These are phyloP conservation scores for Hoplodrina ambigua DNA, from an alignment of 2,888 invertebrate species.

Conservation along the genomic window DNA sequence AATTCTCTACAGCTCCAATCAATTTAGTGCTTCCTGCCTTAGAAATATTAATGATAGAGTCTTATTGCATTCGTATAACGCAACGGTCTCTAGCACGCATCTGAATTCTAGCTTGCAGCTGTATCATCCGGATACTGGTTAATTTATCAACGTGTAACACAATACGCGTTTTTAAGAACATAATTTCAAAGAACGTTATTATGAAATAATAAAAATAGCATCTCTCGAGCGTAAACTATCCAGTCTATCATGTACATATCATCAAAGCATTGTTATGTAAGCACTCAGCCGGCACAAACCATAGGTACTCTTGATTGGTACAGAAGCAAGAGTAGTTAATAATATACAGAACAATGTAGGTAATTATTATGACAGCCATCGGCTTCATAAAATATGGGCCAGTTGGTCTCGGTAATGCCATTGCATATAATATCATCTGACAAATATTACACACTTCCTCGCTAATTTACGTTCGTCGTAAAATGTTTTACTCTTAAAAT, in stretches of 20 bases:
- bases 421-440: constrained; percentile 7
- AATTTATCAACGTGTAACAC: constrained; percentile 27
- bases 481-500: constrained; percentile 12
- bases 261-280: constrained; percentile 55
- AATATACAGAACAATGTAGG: constrained; percentile 42
- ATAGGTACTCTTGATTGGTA: constrained; percentile 43
- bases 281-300: constrained; percentile 30
- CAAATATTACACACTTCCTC: constrained; percentile 1
- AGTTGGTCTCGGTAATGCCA: constrained; percentile 4
- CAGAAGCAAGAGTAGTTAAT: constrained; percentile 42
- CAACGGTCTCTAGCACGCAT: constrained; percentile 30
- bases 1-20: constrained; percentile 33
- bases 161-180: constrained; percentile 36
- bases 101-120: constrained; percentile 32
- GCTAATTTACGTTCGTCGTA: constrained; percentile 12
- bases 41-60: constrained; percentile 41
- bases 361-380: constrained; percentile 37
- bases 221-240: constrained; percentile 47
- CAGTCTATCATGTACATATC: constrained; percentile 41
- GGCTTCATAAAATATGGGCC: constrained; percentile 20
- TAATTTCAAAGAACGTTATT: constrained; percentile 45
- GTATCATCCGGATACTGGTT: constrained; percentile 36
- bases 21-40: constrained; percentile 40
- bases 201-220: constrained; percentile 25
- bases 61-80: constrained; percentile 36